phyloP scores from a whole-genome alignment of 2,888 invertebrate genomes.

The Mantis religiosa region DNA sequence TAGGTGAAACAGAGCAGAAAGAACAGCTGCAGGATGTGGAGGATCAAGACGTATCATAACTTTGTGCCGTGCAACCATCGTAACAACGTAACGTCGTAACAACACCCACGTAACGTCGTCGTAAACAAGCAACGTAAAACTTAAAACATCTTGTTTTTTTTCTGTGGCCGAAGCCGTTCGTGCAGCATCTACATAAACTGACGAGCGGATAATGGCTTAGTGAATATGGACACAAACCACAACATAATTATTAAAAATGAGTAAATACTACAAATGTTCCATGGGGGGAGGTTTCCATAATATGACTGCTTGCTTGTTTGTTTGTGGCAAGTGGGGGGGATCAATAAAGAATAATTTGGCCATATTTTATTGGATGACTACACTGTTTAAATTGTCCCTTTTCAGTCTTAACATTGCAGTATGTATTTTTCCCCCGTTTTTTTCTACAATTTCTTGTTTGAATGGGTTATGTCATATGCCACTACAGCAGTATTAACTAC shows the following conservation, averaged over 20 bases:
- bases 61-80: slow-evolving; percentile 27
- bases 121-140: slow-evolving; percentile 14
- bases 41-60: slow-evolving; percentile 94
- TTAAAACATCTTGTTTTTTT: slow-evolving; percentile 26
- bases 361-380: neutral
- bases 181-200: slow-evolving; percentile 3
- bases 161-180: slow-evolving; percentile 19
- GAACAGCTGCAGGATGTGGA: slow-evolving; percentile 89
- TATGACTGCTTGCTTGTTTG: slow-evolving; percentile 9
- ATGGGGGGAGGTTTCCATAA: slow-evolving; percentile 8
- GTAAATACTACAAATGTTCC: slow-evolving; percentile 12
- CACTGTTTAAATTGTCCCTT: slow-evolving; percentile 6
- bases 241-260: slow-evolving; percentile 3
- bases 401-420: neutral
- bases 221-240: slow-evolving; percentile 27
- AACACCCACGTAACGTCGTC: slow-evolving; percentile 24
- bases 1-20: slow-evolving; percentile 86
- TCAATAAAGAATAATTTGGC: slow-evolving; percentile 17
- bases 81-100: slow-evolving; percentile 23
- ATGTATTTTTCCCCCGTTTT: neutral
- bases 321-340: slow-evolving; percentile 11
- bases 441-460: neutral
- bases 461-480: neutral
- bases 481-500: slow-evolving; percentile 8
- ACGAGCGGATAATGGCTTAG: slow-evolving; percentile 20